Evolutionary conservation across 2,797 vertebrate genomes (phyloP).

Genomic region (Falco naumanni): DNA sequence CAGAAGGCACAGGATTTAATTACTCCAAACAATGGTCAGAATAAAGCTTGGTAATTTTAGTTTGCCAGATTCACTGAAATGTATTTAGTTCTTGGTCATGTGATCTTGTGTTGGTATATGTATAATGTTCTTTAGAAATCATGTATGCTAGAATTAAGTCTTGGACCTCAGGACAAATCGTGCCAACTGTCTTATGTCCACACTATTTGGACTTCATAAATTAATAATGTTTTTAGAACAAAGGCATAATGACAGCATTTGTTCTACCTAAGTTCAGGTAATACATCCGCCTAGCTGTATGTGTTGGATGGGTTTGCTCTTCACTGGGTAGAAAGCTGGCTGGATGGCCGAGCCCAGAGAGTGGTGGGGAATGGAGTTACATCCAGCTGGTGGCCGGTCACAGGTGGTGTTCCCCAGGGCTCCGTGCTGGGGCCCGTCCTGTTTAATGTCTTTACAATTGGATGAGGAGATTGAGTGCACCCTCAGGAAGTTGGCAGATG

Average conservation of each 20-base stretch:
- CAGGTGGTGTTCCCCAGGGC: no score
- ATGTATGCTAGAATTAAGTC: background rate
- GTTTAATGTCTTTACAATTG: background rate
- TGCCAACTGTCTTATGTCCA: background rate
- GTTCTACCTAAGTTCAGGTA: background rate
- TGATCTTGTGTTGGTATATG: background rate
- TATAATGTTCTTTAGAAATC: background rate
- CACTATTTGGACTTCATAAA: background rate
- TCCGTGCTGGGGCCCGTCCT: rapidly evolving
- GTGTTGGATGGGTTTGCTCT: background rate
- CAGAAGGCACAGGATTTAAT: background rate
- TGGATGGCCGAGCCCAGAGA: no score
- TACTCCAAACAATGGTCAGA: background rate
- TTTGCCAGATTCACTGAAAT: background rate
- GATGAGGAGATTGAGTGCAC: no score
- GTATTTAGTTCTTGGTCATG: background rate
- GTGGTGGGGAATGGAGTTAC: background rate
- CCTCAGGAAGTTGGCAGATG: no score
- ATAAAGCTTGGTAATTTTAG: background rate
- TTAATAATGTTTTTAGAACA: background rate
- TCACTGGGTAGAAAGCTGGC: background rate
- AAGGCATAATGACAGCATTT: background rate
- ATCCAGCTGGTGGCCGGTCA: rapidly evolving
- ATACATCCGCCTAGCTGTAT: background rate
- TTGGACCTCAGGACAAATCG: background rate